Percentiles rank a stretch among this genome's conserved stretches.
Conservation (phyloP, 2,113 vertebrate genomes). For the Triplophysa siluroides region DNA sequence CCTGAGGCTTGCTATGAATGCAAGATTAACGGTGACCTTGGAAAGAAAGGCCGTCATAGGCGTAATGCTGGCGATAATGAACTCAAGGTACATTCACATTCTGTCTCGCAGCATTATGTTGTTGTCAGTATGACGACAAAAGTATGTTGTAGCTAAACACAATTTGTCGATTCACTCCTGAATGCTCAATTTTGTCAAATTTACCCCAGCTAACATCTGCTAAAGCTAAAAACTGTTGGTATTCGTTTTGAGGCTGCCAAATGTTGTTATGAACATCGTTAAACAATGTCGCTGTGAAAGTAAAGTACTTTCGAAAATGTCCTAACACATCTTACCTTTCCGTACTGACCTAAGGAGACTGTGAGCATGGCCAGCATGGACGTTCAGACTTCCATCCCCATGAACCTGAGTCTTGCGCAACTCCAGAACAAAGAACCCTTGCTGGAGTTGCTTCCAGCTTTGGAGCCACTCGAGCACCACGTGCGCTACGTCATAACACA, state of each 20-base stretch:
- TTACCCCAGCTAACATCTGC: too few relatives aligned
- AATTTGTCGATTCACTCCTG: too few relatives aligned
- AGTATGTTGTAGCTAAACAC: background rate
- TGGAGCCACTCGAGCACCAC: slow-evolving; percentile 80
- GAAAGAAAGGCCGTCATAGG: slow-evolving; percentile 69
- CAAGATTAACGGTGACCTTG: slow-evolving; percentile 84
- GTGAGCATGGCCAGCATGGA: slow-evolving; percentile 89
- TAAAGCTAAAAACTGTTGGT: too few relatives aligned
- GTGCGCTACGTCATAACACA: slow-evolving; percentile 82
- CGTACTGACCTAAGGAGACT: slow-evolving; percentile 58
- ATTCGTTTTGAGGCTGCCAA: too few relatives aligned
- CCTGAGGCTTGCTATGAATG: slow-evolving; percentile 92
- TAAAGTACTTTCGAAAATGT: background rate
- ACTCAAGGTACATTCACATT: slow-evolving; percentile 64
- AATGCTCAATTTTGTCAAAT: background rate
- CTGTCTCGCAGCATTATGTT: background rate
- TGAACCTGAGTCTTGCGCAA: slow-evolving; percentile 78
- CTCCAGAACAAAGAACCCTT: slow-evolving; percentile 83
- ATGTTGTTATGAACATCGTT: too few relatives aligned
- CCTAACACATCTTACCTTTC: background rate
- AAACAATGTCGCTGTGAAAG: too few relatives aligned
- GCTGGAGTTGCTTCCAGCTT: slow-evolving; percentile 83
- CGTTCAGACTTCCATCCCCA: slow-evolving; percentile 78
- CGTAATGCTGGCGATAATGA: slow-evolving; percentile 69
- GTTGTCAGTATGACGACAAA: background rate